These are phyloP conservation scores for Dicycla oo DNA, from an alignment of 2,888 invertebrate genomes.

Conservation along the genomic window DNA sequence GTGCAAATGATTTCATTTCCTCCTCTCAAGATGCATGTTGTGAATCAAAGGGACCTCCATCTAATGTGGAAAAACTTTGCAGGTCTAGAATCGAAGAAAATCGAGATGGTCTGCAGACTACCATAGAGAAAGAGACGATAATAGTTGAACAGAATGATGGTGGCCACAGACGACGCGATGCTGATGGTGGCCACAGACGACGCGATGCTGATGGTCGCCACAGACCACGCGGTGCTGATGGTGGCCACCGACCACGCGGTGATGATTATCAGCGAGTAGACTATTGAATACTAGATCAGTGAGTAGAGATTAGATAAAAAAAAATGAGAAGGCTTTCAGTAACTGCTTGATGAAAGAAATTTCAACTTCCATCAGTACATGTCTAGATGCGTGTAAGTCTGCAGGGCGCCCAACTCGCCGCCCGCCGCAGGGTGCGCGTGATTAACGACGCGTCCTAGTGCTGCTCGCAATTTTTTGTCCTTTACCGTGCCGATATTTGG, in stretches of 20 bases:
- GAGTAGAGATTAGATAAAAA: not conserved
- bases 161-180: no score
- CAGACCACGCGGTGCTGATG: not conserved
- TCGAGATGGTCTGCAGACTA: not conserved
- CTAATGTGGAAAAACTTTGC: not conserved
- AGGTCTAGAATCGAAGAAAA: not conserved
- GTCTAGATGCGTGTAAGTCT: slow-evolving; percentile 29
- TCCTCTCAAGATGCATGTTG: not conserved
- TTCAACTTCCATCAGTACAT: not conserved
- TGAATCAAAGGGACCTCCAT: not conserved
- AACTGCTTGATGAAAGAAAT: not conserved
- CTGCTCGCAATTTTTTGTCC: slow-evolving; percentile 26
- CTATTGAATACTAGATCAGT: no score
- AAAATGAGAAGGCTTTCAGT: not conserved
- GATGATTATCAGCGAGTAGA: not conserved
- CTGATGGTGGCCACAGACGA: not conserved
- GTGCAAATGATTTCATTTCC: not conserved
- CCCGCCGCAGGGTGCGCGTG: slow-evolving; percentile 46
- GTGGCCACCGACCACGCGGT: no score
- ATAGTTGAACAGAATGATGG: not conserved
- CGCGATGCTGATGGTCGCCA: not conserved
- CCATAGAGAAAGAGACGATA: not conserved
- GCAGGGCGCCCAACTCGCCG: slow-evolving; percentile 52
- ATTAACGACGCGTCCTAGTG: slow-evolving; percentile 39
- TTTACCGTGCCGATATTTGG: slow-evolving; percentile 9